These are phyloP conservation scores for Gymnocypris eckloni DNA, from an alignment of 2,797 vertebrate species.

Conservation along the genomic window DNA sequence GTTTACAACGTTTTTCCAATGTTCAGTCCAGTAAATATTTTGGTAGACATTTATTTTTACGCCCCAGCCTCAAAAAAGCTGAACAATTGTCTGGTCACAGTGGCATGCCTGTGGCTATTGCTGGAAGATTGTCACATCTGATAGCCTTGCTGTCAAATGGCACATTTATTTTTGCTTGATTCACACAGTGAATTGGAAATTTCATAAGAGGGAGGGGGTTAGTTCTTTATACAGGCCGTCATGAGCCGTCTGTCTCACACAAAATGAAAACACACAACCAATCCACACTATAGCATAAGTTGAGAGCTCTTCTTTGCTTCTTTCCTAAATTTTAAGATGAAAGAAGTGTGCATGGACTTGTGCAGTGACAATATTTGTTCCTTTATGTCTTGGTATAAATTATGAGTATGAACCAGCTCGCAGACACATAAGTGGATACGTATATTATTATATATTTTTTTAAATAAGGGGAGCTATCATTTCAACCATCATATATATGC, in stretches of 20 bases:
- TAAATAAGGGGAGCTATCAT: neutral
- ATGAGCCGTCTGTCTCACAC: conserved; percentile 13
- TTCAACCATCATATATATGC: neutral
- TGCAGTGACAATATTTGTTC: neutral
- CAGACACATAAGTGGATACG: neutral
- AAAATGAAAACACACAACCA: conserved; percentile 2
- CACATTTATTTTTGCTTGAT: conserved; percentile 54
- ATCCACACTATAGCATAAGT: neutral
- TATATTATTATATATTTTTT: neutral
- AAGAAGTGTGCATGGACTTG: neutral
- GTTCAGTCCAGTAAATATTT: conserved; percentile 54
- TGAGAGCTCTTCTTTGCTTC: neutral
- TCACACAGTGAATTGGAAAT: conserved; percentile 42
- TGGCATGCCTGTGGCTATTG: conserved; percentile 45
- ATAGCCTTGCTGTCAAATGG: conserved; percentile 51
- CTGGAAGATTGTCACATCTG: conserved; percentile 53
- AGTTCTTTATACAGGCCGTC: conserved; percentile 1
- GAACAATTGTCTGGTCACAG: conserved; percentile 53
- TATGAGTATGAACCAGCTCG: neutral
- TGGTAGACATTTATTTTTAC: conserved; percentile 56
- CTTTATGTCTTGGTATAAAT: neutral
- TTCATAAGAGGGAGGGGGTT: conserved; percentile 9
- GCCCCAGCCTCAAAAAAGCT: conserved; percentile 51
- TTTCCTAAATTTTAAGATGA: neutral
- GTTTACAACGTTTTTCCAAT: conserved; percentile 33